Evolutionary conservation across 2,888 invertebrate genomes (phyloP), one percentile per base, ranked within the genome.

Genomic region (Heliothis peltigera): DNA sequence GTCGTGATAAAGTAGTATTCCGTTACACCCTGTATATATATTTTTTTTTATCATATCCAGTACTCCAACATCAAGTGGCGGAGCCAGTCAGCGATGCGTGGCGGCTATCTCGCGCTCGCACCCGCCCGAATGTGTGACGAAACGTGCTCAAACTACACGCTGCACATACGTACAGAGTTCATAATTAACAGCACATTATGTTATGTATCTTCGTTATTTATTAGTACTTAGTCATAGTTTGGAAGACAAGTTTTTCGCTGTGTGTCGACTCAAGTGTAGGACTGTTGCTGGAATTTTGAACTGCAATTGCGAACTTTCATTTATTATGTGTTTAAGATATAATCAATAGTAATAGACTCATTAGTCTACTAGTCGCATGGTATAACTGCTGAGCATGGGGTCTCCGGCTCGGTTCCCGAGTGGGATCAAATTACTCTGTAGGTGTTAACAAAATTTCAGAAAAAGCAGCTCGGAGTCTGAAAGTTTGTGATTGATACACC

Each of bases 91-190:
- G 51, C 78, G 80, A 82, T 83, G 85, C 82, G 83, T 85, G 79
- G 61, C 60, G 73, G 83, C 83, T 88, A 89, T 89, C 88, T 86
- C 75, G 63, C 60, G 72, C 68, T 70, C 79, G 72, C 89, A 89
- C 83, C 72, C 84, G 76, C 67, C 65, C 63, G 47, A 62, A 63
- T 70, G 64, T 75, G 71, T 74, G 80, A 78, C 76, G 76, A 75
- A 79, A 83, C 65, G 74, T 67, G 75, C 75, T 66, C 48, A 59
- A 58, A 66, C 53, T 64, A 55, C 21, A 25, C 15, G 32, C 1
- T 55, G 67, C 77, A 80, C 52, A 68, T 52, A 59, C 18, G 46
- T 44, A 54, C 58, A 19, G 49, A 32, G 25, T 47, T 48, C 49
- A 70, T 76, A 75, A 75, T 81, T 75, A 68, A 46, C 46, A 43